Conservation (phyloP, 2,888 invertebrate genomes). For the Spisula solida region DNA sequence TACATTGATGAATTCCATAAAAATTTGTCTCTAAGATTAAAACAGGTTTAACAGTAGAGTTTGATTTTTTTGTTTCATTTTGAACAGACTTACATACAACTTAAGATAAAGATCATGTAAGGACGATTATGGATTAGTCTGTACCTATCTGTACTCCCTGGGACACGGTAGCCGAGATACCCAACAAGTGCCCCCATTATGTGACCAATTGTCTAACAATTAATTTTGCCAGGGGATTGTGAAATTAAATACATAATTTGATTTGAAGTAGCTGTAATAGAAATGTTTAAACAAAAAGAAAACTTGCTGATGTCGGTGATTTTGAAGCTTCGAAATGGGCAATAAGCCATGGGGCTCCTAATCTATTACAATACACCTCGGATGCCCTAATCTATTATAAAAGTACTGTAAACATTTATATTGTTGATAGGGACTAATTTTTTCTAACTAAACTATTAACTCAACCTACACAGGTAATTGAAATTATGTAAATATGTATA, state of each 20-base stretch:
- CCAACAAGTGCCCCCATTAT: neutral
- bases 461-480: too few species aligned
- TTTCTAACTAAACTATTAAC: too few species aligned
- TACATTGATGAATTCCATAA: too few species aligned
- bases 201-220: neutral
- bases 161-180: neutral
- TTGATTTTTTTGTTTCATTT: neutral
- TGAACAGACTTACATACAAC: neutral
- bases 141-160: neutral
- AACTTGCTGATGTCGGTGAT: slow-evolving; percentile 4
- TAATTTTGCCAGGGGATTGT: neutral
- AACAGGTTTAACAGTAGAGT: too few species aligned
- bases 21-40: too few species aligned
- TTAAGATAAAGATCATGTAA: neutral
- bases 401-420: neutral
- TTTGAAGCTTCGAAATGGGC: slow-evolving; percentile 9
- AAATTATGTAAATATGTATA: too few species aligned
- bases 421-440: too few species aligned
- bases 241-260: slow-evolving; percentile 15
- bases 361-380: neutral
- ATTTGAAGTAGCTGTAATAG: neutral
- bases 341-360: neutral
- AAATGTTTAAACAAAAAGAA: neutral
- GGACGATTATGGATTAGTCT: neutral
- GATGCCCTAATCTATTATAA: neutral